Conservation (phyloP, 2,888 invertebrate genomes). For the Palloptera scutellata region DNA sequence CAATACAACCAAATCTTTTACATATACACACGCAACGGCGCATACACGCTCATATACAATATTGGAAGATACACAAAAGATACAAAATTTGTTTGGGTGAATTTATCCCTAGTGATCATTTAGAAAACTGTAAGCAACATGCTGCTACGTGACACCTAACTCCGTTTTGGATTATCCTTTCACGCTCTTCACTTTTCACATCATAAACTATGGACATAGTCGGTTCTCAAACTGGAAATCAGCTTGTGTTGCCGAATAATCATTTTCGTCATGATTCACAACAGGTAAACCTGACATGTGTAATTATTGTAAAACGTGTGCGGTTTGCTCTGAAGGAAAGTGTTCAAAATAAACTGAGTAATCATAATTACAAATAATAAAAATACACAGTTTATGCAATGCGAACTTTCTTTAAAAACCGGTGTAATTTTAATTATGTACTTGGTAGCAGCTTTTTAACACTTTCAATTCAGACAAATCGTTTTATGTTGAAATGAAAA, state of each 20-base stretch:
- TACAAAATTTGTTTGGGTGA: not conserved
- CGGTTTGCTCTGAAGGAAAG: not conserved
- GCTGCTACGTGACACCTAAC: not conserved
- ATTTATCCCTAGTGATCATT: not conserved
- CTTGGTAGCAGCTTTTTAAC: too few relatives aligned
- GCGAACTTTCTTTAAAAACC: not conserved
- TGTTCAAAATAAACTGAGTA: not conserved
- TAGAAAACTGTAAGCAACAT: slow-evolving; percentile 4
- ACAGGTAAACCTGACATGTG: slow-evolving; percentile 53
- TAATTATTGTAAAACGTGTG: not conserved
- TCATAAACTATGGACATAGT: slow-evolving; percentile 60
- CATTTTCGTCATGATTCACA: slow-evolving; percentile 63
- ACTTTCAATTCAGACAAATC: too few relatives aligned
- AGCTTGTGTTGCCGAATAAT: slow-evolving; percentile 63
- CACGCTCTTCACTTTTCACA: not conserved
- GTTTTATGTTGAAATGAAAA: too few relatives aligned
- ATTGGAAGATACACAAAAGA: slow-evolving; percentile 5
- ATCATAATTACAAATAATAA: not conserved
- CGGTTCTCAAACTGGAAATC: slow-evolving; percentile 56
- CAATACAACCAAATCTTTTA: not conserved
- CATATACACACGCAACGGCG: slow-evolving; percentile 15
- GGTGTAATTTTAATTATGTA: too few relatives aligned
- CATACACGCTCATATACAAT: slow-evolving; percentile 16
- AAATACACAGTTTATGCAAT: not conserved
- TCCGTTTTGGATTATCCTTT: not conserved